Base-by-base conservation (phyloP, 2,113 vertebrate genomes). In the Calidris pygmaea region DNA sequence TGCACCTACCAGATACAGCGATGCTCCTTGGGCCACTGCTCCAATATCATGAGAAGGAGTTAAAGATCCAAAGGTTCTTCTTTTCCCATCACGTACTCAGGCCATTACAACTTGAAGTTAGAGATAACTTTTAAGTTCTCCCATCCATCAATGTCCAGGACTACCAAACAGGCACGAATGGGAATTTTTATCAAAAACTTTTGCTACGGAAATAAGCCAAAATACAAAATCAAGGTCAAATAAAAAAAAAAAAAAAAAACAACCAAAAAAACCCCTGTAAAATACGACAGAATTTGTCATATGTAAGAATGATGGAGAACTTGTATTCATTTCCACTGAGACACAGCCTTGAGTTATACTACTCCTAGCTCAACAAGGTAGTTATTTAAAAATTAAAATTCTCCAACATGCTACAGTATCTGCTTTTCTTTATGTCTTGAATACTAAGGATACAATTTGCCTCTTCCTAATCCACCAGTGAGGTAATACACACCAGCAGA, bases 1-100 rank as follows among this genome's bases (percentile, higher is more conserved):
- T 5, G 4, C 34, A 3, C 50, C 21, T 48, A 9, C 34, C 2
- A 0, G 12, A 1, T 14, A 14, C 21, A 4, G 17, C 1, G 1
- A n/a, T 2, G 14, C 14, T 65, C 18, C 58, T 52, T 14, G 53
- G 21, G 19, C 34, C 19, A 1, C 15, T 21, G 21, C 24, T 63
- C 53, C 37, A 19, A 16, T 3, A 6, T 0, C 1, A 6, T 1
- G 6, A 71, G 65, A 1, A 62, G 48, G 30, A 60, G 53, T 35
- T 56, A 35, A 14, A 41, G 13, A 81, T 27, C 12, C 35, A 45
- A 20, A 37, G 7, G 1, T 41, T 75, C 47, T 67, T 78, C 2
- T 0, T 52, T 73, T 62, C 45, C 47, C 19, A 20, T 62, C 58
- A 3, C 0, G 0, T 45, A 9, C 9, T 68, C 53, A 20, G 8